Conservation (phyloP, 2,797 vertebrate species). For the Halcyon leucocephala region DNA sequence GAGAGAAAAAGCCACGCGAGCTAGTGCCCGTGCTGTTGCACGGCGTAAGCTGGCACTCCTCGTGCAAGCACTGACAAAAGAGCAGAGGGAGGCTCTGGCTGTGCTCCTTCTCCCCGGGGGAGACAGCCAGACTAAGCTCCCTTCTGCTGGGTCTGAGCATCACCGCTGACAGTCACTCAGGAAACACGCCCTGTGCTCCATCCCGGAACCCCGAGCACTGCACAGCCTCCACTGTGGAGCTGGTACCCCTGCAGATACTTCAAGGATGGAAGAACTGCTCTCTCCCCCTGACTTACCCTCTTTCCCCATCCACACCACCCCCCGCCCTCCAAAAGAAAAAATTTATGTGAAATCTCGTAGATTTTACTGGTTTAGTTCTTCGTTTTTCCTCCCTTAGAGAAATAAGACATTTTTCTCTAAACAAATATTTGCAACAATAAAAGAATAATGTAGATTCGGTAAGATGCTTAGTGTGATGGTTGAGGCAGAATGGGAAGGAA, state of each 20-base stretch:
- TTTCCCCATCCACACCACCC: background rate
- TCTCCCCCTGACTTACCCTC: background rate
- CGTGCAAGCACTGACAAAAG: slow-evolving; percentile 64
- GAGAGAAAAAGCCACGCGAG: slow-evolving; percentile 12
- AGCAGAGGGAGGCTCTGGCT: background rate
- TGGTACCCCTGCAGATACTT: background rate
- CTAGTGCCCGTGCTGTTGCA: slow-evolving; percentile 47
- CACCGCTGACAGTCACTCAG: slow-evolving; percentile 21
- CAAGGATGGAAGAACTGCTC: background rate
- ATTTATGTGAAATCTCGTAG: background rate
- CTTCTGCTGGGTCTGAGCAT: background rate
- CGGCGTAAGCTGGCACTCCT: slow-evolving; percentile 37
- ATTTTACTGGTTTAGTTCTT: background rate
- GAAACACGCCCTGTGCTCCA: background rate
- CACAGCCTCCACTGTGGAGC: background rate
- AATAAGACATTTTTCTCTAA: background rate
- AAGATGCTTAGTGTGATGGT: background rate
- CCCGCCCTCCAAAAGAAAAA: background rate
- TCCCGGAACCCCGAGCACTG: background rate
- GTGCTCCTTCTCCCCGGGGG: background rate
- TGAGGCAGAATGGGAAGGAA: background rate
- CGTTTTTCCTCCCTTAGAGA: background rate
- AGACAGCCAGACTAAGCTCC: background rate
- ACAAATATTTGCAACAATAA: background rate
- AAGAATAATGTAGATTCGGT: background rate